Conservation (phyloP, 2,888 invertebrate genomes). For the Idaea dimidiata region DNA sequence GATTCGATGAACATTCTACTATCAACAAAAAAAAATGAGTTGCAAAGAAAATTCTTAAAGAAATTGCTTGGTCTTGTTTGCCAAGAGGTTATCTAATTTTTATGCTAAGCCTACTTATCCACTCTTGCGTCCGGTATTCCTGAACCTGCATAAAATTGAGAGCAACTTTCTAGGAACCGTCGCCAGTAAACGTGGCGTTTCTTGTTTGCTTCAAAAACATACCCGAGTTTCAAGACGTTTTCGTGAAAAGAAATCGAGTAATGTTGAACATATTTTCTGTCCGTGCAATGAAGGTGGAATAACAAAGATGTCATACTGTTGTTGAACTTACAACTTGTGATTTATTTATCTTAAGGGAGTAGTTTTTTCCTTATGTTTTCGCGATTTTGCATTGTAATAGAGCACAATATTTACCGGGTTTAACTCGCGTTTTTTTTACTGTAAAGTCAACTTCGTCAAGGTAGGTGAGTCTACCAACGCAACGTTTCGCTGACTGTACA, state of each 20-base stretch:
- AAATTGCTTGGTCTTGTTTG: constrained; percentile 17
- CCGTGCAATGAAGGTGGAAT: not conserved
- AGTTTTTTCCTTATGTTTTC: no score
- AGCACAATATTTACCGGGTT: no score
- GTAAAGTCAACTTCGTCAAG: no score
- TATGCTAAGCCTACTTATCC: constrained; percentile 15
- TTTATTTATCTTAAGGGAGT: constrained; percentile 7
- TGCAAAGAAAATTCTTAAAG: constrained; percentile 10
- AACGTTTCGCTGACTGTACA: no score
- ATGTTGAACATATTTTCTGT: constrained; percentile 12
- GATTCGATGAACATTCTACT: constrained; percentile 16
- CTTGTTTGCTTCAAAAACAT: constrained; percentile 24
- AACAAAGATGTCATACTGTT: not conserved
- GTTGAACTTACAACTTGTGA: constrained; percentile 10
- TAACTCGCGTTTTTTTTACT: no score
- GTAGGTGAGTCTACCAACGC: no score
- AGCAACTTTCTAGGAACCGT: constrained; percentile 22
- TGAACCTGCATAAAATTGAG: constrained; percentile 18
- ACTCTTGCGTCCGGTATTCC: constrained; percentile 18
- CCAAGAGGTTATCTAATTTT: constrained; percentile 21
- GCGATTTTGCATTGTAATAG: no score
- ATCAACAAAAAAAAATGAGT: constrained; percentile 8
- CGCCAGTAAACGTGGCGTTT: constrained; percentile 22
- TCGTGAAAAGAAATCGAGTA: constrained; percentile 16
- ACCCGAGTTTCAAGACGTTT: constrained; percentile 19